Percentiles rank a stretch among this genome's conserved stretches.
Conservation (phyloP, 1,140 invertebrate genomes). For the Cyclina sinensis region DNA sequence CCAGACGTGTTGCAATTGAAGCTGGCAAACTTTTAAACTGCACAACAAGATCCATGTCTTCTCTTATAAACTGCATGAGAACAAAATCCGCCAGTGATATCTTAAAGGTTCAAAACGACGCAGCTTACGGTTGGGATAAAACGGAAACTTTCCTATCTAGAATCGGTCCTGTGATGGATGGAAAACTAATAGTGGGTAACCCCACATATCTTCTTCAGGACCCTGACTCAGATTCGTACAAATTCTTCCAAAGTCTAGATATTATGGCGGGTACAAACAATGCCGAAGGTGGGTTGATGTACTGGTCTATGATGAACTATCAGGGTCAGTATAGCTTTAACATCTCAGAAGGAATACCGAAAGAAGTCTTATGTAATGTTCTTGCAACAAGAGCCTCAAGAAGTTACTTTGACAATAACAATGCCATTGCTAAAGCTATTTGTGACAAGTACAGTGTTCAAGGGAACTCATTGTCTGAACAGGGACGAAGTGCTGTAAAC, state of each 20-base stretch:
- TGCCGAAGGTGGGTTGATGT: conserved; percentile 71
- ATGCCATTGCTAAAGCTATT: conserved; percentile 46
- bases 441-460: conserved; percentile 62
- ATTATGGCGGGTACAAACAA: conserved; percentile 73
- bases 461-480: conserved; percentile 45
- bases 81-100: not conserved
- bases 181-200: conserved; percentile 59
- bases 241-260: conserved; percentile 69
- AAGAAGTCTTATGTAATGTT: conserved; percentile 63
- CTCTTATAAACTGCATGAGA: conserved; percentile 48
- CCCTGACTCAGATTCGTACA: conserved; percentile 32
- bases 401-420: conserved; percentile 61
- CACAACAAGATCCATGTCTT: not conserved
- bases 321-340: conserved; percentile 61
- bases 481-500: conserved; percentile 66
- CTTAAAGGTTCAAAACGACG: not conserved
- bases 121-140: not conserved
- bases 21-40: conserved; percentile 45
- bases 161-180: conserved; percentile 71
- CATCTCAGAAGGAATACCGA: conserved; percentile 69
- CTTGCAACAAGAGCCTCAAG: conserved; percentile 56
- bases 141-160: conserved; percentile 13
- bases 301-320: conserved; percentile 48
- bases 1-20: not conserved
- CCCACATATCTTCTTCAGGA: conserved; percentile 58